Evolutionary conservation across 2,113 vertebrate genomes (phyloP).

Genomic region (Castor canadensis): DNA sequence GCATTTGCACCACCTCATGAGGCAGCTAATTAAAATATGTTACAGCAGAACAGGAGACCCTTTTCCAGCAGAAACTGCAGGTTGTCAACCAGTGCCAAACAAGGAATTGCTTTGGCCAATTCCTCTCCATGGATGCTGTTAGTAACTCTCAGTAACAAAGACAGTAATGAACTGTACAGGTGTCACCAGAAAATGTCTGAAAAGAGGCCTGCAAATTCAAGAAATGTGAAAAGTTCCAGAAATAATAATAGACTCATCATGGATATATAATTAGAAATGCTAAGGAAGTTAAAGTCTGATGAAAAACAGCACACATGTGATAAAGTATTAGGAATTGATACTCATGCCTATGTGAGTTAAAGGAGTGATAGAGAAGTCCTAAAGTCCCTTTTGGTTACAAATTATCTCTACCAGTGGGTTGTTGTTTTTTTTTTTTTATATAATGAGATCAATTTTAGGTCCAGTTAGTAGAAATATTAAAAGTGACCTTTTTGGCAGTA

Average conservation of each 20-base stretch:
- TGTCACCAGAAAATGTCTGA: constrained; percentile 41
- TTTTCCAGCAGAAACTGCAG: neutral
- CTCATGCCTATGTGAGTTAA: neutral
- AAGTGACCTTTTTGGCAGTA: too few relatives aligned
- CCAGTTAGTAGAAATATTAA: neutral
- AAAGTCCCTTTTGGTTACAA: neutral
- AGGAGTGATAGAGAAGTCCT: neutral
- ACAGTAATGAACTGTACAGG: neutral
- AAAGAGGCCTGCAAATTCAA: constrained; percentile 22
- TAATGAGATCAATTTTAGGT: constrained; percentile 20
- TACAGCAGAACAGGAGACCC: neutral
- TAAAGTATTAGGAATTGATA: constrained; percentile 35
- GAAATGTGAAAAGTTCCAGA: constrained; percentile 44
- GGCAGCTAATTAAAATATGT: neutral
- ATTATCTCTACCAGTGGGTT: neutral
- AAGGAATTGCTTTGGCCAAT: neutral
- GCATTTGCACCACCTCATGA: neutral
- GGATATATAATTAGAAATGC: constrained; percentile 28
- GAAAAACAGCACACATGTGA: constrained; percentile 12
- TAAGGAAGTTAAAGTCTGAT: neutral
- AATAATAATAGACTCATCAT: constrained; percentile 44
- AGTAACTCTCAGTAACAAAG: neutral
- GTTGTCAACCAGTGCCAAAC: neutral
- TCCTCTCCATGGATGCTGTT: neutral
- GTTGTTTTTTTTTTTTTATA: neutral